Base-by-base conservation (phyloP, 2,113 vertebrate species). In the Triplophysa siluroides region DNA sequence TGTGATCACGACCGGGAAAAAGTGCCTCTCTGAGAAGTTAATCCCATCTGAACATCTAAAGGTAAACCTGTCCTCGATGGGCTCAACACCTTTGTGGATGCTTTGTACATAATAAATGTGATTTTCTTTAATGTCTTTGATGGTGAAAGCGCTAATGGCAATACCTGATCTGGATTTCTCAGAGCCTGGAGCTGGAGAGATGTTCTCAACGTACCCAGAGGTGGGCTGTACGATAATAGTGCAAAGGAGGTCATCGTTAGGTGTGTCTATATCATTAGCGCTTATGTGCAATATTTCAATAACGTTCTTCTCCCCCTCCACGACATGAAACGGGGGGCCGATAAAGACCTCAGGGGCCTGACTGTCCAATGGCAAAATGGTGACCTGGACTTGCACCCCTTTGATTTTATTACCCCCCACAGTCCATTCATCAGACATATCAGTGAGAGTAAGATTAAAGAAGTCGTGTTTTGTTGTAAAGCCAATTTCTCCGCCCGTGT, bases 61-160 rank as follows among this genome's bases (percentile, higher is more conserved):
- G 3, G 94, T 90, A 87, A 98, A 96, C 64, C 96, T 92, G 86
- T 99, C 97, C 86, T 99, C 97, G 43, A 96, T 92, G 6, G 96
- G 96, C 81, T 99, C 97, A 1, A 96, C 90, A 24, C 95, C 94
- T 86, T 88, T 94, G 82, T 99, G 97, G 84, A 99, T 94, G 82
- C 96, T 99, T 88, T 99, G 97, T 60, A 98, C 94, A 62, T 99
- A 99, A 89, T 95, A 95, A 81, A 98, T 94, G 85, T 98, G 95
- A 60, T 90, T 89, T 76, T 93, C 93, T 75, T 89, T 92, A 75
- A 99, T 92, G 81, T 99, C 96, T 87, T 98, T 98, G 70, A 97
- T 90, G 16, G 94, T 95, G 84, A 98, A 98, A 52, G 97, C 96
- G 83, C 96, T 99, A 69, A 98, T 86, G 61, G 97, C 96, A 13